Percentiles rank a stretch among this genome's conserved stretches.
phyloP scores from a whole-genome alignment of 2,113 vertebrate genomes.

The Puntigrus tetrazona region DNA sequence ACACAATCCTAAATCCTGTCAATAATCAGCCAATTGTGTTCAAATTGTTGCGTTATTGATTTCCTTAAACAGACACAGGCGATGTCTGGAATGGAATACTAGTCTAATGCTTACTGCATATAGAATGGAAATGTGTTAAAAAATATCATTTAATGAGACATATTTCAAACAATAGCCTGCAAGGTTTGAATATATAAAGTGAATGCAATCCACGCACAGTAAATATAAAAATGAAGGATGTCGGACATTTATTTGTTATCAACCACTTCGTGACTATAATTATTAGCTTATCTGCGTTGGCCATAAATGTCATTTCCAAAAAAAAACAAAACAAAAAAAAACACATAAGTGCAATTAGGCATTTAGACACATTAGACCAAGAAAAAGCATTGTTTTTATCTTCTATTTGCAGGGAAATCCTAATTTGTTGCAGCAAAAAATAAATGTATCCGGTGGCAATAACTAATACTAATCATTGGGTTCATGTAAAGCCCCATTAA shows the following conservation, averaged over 20 bases:
- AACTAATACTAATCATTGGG: background rate
- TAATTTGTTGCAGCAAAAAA: background rate
- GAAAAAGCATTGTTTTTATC: background rate
- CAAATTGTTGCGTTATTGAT: slow-evolving; percentile 91
- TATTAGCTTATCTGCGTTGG: background rate
- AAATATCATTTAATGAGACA: background rate
- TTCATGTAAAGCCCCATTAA: background rate
- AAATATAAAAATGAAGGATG: background rate
- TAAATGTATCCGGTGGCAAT: background rate
- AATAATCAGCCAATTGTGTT: slow-evolving; percentile 90
- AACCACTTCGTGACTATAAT: background rate
- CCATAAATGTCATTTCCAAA: background rate
- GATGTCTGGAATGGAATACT: background rate
- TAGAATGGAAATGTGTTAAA: background rate
- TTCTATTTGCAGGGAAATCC: background rate
- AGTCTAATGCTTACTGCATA: background rate
- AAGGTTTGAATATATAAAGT: background rate
- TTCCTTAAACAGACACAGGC: slow-evolving; percentile 72
- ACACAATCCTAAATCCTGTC: slow-evolving; percentile 92
- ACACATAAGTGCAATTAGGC: background rate
- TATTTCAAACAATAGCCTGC: background rate
- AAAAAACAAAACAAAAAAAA: background rate
- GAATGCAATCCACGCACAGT: background rate
- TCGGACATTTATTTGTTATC: background rate
- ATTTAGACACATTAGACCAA: no score